Conservation (phyloP, 2,113 vertebrate species). For the Casuarius casuarius region DNA sequence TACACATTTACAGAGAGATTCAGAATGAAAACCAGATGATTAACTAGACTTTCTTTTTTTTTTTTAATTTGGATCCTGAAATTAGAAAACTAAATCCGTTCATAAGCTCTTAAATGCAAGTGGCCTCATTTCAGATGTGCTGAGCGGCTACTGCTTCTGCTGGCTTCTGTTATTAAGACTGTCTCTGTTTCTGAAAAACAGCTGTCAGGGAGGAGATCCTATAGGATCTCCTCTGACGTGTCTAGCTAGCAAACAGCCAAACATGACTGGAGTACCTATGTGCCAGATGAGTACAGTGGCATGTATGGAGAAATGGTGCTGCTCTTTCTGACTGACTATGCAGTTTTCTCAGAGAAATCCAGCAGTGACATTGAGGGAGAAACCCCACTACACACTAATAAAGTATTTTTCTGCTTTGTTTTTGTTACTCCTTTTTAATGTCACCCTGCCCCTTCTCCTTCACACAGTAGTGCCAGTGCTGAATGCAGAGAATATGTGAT, state of each 20-base stretch:
- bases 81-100: constrained; percentile 12
- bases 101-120: neutral
- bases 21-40: neutral
- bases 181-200: neutral
- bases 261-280: neutral
- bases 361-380: constrained; percentile 14
- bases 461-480: neutral
- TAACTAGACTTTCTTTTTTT: neutral
- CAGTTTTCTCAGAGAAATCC: neutral
- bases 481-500: neutral
- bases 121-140: neutral
- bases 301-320: neutral
- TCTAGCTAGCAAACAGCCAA: constrained; percentile 4
- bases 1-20: neutral
- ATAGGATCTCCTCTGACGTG: neutral
- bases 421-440: constrained; percentile 35
- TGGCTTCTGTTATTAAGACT: neutral
- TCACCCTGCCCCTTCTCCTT: neutral
- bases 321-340: neutral
- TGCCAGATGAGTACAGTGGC: constrained; percentile 2
- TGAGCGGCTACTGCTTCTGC: neutral
- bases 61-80: neutral
- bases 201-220: constrained; percentile 10
- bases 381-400: neutral
- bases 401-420: constrained; percentile 1